Base-by-base conservation (phyloP, 2,888 invertebrate species). In the Andrena flavipes region DNA sequence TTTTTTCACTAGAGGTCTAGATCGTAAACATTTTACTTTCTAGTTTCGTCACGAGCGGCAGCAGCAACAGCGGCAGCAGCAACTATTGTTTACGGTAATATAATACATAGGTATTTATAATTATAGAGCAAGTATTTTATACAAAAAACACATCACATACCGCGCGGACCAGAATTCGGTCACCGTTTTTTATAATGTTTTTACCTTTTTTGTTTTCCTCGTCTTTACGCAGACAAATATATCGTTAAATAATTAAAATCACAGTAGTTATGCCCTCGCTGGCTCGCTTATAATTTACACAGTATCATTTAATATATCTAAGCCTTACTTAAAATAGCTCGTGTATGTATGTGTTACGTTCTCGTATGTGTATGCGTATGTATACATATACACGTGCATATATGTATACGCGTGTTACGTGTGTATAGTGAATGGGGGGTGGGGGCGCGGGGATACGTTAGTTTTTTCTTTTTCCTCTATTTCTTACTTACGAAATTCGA, bases 241-340 rank as follows among this genome's bases (percentile, higher is more conserved):
- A 94, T 93, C 92, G 91, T 93, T 94, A 94, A 94, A 94, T 94
- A 94, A 93, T 94, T 94, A 94, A 94, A 94, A 94, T 94, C 93
- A 94, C 94, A 94, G 94, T 94, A 94, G 93, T 94, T 93, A 93
- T 93, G 94, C 93, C 93, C 91, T 93, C 91, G 91, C 92, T 91
- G 94, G 93, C 93, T 92, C 91, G 90, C 93, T 93, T 92, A 93
- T 88, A 93, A 93, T 93, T 92, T 93, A 93, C 91, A 93, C 91
- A 92, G 88, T 92, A 88, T 90, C 84, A 72, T 89, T 92, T 92
- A 56, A 56, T 56, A 92, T 87, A 87, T 90, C 92, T 93, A 93
- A 91, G 91, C 91, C 92, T 93, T 93, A 91, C 89, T 90, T 88
- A 90, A 87, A 89, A 90, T 93, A 93, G 91, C 90, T 93, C 92